Evolutionary conservation across 2,113 vertebrate species (phyloP), one percentile per base, ranked within the genome.

Genomic region (Cyrtonyx montezumae): DNA sequence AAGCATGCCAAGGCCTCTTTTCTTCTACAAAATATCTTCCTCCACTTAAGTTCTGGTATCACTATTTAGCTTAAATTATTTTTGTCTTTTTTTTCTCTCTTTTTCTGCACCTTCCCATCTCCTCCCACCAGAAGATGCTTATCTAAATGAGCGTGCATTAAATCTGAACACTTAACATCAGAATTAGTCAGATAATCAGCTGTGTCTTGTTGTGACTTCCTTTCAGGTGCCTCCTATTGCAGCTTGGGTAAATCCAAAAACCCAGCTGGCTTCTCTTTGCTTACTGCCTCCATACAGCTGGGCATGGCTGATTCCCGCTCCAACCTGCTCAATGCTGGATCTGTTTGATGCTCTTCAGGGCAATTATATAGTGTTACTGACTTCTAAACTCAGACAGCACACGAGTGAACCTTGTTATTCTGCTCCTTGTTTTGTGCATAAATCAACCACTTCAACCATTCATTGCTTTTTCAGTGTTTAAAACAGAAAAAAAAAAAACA

Each of bases 111-210:
- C 4, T 13, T 7, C n/a, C 23, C 25, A 7, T 1, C 9, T 2
- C 13, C 4, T 6, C 4, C 8, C 2, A 17, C 0, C 0, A 4
- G 4, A 70, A 9, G 17, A 18, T 51, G 5, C 73, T 93, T 13
- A 15, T 20, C 40, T 19, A 55, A 74, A 86, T 32, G 4, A 63
- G 15, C 1, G 4, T 63, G 42, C 3, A 42, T 45, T 86, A 62
- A 28, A 37, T 26, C 26, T 75, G 21, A 23, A 66, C 32, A 63
- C 20, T 34, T 63, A 70, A 17, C 13, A 59, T 36, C 8, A 49
- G 15, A 59, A 63, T 51, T 79, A 55, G 19, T 55, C 12, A 55
- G 23, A 28, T 8, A 16, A 84, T 46, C 13, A 80, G 1, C 8
- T 67, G 34, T 34, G 9, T 9, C 13, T 37, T 48, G 77, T 20